Base-by-base conservation (phyloP, 1,140 invertebrate genomes). In the Polypedilum pembai region DNA sequence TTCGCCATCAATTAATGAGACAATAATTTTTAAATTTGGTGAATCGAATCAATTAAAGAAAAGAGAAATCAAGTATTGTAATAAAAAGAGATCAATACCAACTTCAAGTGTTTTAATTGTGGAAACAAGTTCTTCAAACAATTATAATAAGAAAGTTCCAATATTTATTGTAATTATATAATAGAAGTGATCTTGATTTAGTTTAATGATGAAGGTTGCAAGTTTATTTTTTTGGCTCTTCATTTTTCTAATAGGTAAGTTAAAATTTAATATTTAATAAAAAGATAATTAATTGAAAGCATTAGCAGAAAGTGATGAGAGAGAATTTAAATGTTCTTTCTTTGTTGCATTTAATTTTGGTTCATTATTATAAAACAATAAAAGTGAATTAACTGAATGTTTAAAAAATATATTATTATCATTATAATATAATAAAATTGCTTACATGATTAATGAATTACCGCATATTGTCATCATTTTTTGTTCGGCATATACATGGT, bases 361-460 rank as follows among this genome's bases (percentile, higher is more conserved):
- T 15, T 56, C 45, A 56, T 56, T 56, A 56, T 56, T n/a, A 56
- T 56, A n/a, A 56, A 56, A 56, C 45, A 56, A 56, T 15, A 56
- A 56, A 15, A 15, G 2, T 15, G 10, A 15, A 56, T 56, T 56
- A 56, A 56, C n/a, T 56, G n/a, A 56, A 56, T 56, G n/a, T 56
- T 56, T 56, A 56, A n/a, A n/a, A n/a, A 56, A 56, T 15, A 56
- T 3, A 12, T 33, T 33, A 33, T 33, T 33, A 33, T 33, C 24
- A 33, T 33, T 33, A 33, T 33, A 33, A 1, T 33, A 33, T 5
- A 33, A 3, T 33, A 33, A 33, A 56, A 56, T 56, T 56, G 45
- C 45, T 56, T 56, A 56, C 45, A 56, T 56, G 45, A 56, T 56
- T 56, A 56, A 56, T 56, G 45, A 56, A 56, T 56, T 56, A 56